Base-by-base conservation (phyloP, 2,113 vertebrate species). In the Halichoeres trimaculatus region DNA sequence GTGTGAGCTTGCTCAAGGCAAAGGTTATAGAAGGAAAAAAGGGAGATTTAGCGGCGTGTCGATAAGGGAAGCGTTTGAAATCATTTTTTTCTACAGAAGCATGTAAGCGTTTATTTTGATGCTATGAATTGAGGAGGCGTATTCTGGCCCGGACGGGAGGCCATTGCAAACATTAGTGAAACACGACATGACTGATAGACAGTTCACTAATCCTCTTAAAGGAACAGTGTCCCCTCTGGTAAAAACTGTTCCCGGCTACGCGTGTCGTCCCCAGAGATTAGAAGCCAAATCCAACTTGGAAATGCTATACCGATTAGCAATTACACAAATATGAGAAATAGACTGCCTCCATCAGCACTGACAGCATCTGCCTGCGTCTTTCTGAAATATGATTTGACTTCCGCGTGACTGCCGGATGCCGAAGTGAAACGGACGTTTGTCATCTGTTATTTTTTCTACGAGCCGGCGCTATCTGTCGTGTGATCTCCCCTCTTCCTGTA, bases 161-260 rank as follows among this genome's bases (percentile, higher is more conserved):
- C 81, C 81, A 85, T 81, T 80, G 80, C 86, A 84, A 89, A 93
- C 87, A 90, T 92, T 89, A 90, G 81, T 77, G 83, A 83, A 91
- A 91, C 86, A 50, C 74, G 62, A 81, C 86, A 86, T 90, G 90
- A 93, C 91, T 91, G 93, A 91, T 87, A 88, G 90, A 92, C 88
- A 83, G 79, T 84, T 85, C 59, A 7, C 77, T 94, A 93, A 94
- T 94, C 92, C 90, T 91, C 93, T 94, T 91, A 93, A 90, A 91
- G 88, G 74, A 92, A 91, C 85, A 90, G 75, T 88, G 87, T 89
- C 88, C 87, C 93, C 93, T 93, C 92, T 85, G 89, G 91, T 88
- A 84, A 94, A 85, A 87, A 90, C 12, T 86, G 85, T 89, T 91
- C 89, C 78, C 63, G 45, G 81, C 80, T 81, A 76, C 17, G 48